Conservation (phyloP, 2,113 vertebrate species). For the Prionailurus viverrinus region DNA sequence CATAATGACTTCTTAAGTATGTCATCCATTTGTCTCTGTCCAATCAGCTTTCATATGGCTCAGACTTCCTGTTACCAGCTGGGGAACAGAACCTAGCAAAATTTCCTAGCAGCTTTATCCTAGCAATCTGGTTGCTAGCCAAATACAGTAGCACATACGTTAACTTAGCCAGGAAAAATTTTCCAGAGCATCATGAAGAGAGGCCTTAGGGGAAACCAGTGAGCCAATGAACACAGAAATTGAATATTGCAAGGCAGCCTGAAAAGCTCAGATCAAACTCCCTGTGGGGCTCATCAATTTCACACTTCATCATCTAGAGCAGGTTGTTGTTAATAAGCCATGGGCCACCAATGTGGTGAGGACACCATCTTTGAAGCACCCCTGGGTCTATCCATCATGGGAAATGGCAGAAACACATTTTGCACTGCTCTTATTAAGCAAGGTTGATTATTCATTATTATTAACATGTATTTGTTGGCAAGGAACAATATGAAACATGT, state of each 20-base stretch:
- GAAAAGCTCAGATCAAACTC: slow-evolving; percentile 44
- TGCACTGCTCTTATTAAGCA: slow-evolving; percentile 45
- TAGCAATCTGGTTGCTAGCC: slow-evolving; percentile 38
- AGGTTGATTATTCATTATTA: slow-evolving; percentile 69
- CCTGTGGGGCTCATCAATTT: slow-evolving; percentile 43
- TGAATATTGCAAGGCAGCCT: background rate
- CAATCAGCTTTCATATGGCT: background rate
- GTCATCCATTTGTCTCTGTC: background rate
- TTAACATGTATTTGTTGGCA: slow-evolving; percentile 63
- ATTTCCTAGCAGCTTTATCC: slow-evolving; percentile 31
- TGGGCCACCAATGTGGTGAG: background rate
- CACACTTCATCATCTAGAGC: slow-evolving; percentile 42
- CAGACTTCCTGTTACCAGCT: slow-evolving; percentile 14
- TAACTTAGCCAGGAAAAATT: slow-evolving; percentile 47
- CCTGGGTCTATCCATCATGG: background rate
- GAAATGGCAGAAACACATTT: slow-evolving; percentile 34
- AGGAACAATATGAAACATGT: slow-evolving; percentile 6
- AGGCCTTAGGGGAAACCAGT: slow-evolving; percentile 40
- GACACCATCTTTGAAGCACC: background rate
- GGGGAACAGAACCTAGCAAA: background rate
- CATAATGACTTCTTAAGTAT: background rate
- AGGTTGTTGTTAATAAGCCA: slow-evolving; percentile 56
- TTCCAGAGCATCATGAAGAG: slow-evolving; percentile 32
- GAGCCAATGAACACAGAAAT: background rate
- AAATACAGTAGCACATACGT: slow-evolving; percentile 45